A percentile compares a stretch with the other conserved stretches of the same genome.
These are phyloP conservation scores for Noctua pronuba DNA, from an alignment of 2,888 invertebrate genomes.

Conservation along the genomic window DNA sequence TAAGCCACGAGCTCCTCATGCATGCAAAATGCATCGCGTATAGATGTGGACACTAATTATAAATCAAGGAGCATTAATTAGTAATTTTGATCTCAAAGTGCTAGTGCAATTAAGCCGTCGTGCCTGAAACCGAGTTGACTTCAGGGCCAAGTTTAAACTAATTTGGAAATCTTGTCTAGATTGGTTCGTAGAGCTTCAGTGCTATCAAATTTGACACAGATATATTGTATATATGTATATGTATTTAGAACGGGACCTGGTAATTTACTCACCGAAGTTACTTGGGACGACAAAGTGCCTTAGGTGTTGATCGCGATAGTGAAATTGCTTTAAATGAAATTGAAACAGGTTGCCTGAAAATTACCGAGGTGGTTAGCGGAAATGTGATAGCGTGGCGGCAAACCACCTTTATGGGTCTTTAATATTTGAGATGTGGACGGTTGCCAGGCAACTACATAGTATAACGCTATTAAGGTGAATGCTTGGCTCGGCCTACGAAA, in stretches of 20 bases:
- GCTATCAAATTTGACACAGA: conserved; percentile 15
- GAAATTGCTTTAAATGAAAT: conserved; percentile 10
- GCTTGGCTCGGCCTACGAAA: background rate
- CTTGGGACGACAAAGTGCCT: background rate
- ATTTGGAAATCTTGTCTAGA: conserved; percentile 12
- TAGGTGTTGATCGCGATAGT: background rate
- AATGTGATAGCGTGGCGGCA: background rate
- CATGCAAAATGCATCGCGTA: too few relatives aligned
- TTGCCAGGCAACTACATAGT: background rate
- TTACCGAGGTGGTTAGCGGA: background rate
- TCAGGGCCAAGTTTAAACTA: conserved; percentile 10
- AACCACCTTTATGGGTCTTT: background rate
- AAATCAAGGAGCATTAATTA: background rate
- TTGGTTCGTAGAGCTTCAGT: background rate
- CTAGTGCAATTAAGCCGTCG: background rate
- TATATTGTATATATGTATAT: background rate
- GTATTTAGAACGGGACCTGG: conserved; percentile 13
- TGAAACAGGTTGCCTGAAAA: conserved; percentile 7
- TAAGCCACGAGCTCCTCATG: too few relatives aligned
- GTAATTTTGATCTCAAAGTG: background rate
- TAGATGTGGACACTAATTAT: background rate
- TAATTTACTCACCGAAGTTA: background rate
- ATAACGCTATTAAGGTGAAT: background rate
- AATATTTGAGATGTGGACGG: conserved; percentile 5
- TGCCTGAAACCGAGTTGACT: background rate